These are phyloP conservation scores for Seriola rivoliana DNA, from an alignment of 2,113 vertebrate species.

Conservation along the genomic window DNA sequence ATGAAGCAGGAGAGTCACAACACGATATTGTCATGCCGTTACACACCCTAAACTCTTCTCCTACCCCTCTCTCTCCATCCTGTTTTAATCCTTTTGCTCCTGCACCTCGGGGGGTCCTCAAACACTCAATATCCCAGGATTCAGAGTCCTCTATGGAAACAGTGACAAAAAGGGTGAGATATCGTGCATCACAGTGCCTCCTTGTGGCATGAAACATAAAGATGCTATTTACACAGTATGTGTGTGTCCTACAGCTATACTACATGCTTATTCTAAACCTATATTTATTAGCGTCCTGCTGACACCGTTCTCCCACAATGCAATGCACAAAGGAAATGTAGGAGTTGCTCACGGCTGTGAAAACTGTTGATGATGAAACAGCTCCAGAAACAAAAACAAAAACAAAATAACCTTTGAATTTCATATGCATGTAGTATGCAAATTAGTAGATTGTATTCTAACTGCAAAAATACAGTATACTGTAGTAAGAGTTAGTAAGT, in stretches of 20 bases:
- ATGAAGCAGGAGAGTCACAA: conserved; percentile 27
- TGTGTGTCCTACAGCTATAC: neutral
- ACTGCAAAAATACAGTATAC: no score
- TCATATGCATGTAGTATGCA: neutral
- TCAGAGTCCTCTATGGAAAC: conserved; percentile 70
- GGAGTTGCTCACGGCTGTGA: neutral
- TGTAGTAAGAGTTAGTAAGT: no score
- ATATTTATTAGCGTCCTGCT: neutral
- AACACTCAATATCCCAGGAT: conserved; percentile 58
- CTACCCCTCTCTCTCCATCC: conserved; percentile 11
- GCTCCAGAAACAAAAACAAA: neutral
- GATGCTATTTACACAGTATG: neutral
- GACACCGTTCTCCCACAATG: neutral
- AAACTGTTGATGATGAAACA: neutral
- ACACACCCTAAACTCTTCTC: neutral
- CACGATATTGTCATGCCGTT: neutral
- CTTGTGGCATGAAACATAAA: conserved; percentile 31
- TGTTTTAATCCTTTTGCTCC: conserved; percentile 16
- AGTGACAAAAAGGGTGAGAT: conserved; percentile 78
- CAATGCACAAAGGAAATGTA: neutral
- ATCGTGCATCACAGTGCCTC: conserved; percentile 1
- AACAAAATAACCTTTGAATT: neutral
- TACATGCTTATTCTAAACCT: neutral
- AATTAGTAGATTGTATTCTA: no score
- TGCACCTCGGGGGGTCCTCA: conserved; percentile 67